phyloP scores from a whole-genome alignment of 2,888 invertebrate species.

The Bombylius major region DNA sequence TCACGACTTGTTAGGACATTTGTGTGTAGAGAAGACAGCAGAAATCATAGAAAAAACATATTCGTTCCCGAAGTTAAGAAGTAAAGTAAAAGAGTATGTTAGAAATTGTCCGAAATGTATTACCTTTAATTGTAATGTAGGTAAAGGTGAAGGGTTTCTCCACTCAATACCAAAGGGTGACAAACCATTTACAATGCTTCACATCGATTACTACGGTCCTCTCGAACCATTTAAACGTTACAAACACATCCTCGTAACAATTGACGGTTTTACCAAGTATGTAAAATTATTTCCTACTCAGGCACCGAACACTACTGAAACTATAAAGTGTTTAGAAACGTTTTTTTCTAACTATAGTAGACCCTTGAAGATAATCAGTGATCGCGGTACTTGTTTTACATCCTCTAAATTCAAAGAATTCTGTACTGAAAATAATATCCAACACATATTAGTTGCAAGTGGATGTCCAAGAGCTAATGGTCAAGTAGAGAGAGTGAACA shows the following conservation, averaged over 20 bases:
- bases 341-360: neutral
- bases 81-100: neutral
- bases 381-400: slow-evolving; percentile 1
- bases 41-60: slow-evolving; percentile 15
- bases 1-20: slow-evolving; percentile 20
- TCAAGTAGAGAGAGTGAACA: slow-evolving; percentile 2
- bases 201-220: no score
- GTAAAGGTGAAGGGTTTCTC: no score
- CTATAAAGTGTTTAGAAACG: neutral
- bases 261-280: no score
- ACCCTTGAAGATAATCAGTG: neutral
- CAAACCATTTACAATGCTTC: no score
- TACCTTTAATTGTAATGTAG: no score
- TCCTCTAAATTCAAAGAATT: neutral
- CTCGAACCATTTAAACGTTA: no score
- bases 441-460: neutral
- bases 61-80: slow-evolving; percentile 17
- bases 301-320: neutral
- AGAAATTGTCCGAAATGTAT: no score
- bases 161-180: no score
- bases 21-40: slow-evolving; percentile 19
- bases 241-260: no score
- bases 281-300: no score
- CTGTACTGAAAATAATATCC: neutral
- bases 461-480: neutral